These are phyloP conservation scores for Neomicropteryx cornuta DNA, from an alignment of 1,140 invertebrate genomes.

Conservation along the genomic window DNA sequence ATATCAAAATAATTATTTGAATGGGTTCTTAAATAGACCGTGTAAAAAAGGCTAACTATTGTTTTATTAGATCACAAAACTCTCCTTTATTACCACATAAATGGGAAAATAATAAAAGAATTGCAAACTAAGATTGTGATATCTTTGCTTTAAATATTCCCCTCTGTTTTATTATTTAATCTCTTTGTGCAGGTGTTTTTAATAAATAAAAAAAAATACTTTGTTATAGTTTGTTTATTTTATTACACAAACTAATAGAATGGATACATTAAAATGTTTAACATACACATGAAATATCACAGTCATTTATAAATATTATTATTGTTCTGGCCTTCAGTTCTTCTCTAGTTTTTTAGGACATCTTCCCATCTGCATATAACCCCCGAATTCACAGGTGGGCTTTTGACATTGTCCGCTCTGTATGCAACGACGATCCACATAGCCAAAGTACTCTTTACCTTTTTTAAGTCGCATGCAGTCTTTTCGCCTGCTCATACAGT, in stretches of 20 bases:
- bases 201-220: no score
- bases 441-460: constrained; percentile 49
- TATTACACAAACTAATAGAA: neutral
- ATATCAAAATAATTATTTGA: no score
- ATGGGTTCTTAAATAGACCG: no score
- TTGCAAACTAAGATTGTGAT: no score
- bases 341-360: constrained; percentile 38
- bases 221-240: constrained; percentile 4
- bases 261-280: neutral
- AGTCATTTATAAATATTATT: neutral
- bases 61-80: no score
- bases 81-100: no score
- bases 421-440: constrained; percentile 51
- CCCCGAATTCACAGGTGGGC: constrained; percentile 51
- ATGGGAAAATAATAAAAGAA: no score
- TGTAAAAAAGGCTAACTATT: no score
- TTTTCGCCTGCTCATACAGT: constrained; percentile 47
- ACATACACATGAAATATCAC: neutral
- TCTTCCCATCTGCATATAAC: constrained; percentile 43
- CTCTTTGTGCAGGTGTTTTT: no score
- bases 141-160: no score
- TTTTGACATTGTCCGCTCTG: constrained; percentile 42
- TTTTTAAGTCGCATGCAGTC: constrained; percentile 48
- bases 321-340: neutral
- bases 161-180: no score